Conservation (phyloP, 2,888 invertebrate genomes). For the Opisthograptis luteolata region DNA sequence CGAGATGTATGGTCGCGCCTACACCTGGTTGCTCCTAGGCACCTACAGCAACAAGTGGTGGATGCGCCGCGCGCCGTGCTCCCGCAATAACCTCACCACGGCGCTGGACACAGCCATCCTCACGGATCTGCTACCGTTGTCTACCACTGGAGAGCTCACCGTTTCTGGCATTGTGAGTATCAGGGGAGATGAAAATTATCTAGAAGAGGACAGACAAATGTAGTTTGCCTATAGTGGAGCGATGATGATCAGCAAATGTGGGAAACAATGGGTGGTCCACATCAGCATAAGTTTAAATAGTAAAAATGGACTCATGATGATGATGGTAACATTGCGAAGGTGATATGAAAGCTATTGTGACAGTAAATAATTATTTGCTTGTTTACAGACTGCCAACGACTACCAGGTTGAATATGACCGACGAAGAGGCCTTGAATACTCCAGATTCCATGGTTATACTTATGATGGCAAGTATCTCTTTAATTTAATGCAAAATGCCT, state of each 20-base stretch:
- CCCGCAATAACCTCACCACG: conserved; percentile 88
- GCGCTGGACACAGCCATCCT: conserved; percentile 95
- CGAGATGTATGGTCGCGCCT: conserved; percentile 95
- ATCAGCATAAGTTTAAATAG: neutral
- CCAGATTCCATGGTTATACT: conserved; percentile 98
- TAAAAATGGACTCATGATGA: too few relatives aligned
- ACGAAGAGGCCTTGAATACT: conserved; percentile 92
- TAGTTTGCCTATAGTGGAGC: too few relatives aligned
- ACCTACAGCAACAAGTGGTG: conserved; percentile 94
- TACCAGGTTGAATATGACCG: conserved; percentile 94
- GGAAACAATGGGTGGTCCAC: neutral
- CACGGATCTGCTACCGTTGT: conserved; percentile 93
- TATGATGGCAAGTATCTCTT: conserved; percentile 90
- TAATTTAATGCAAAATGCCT: neutral
- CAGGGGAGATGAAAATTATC: too few relatives aligned
- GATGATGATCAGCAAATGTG: too few relatives aligned
- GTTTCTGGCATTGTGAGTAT: conserved; percentile 94
- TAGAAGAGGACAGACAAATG: too few relatives aligned
- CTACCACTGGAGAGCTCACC: conserved; percentile 93
- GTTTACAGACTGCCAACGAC: conserved; percentile 92
- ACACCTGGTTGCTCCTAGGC: conserved; percentile 97
- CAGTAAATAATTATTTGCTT: too few relatives aligned
- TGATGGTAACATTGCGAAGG: too few relatives aligned
- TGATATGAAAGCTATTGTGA: too few relatives aligned
- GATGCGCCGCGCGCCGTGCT: conserved; percentile 86